These are phyloP conservation scores for Limosa lapponica DNA, from an alignment of 2,797 vertebrate genomes.

Conservation along the genomic window DNA sequence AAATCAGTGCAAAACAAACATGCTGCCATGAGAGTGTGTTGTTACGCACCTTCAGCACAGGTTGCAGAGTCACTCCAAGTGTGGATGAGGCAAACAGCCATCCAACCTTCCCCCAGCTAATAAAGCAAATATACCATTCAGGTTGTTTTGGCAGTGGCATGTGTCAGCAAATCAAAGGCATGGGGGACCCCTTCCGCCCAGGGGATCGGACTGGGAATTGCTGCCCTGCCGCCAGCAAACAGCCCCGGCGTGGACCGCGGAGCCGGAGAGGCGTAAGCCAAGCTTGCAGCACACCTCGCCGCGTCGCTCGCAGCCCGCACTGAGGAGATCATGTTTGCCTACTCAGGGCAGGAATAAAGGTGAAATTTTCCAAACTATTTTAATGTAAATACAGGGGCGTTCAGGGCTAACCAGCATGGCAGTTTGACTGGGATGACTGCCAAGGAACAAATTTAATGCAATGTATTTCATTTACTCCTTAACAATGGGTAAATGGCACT, in stretches of 20 bases:
- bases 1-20: neutral
- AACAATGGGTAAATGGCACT: conserved; percentile 19
- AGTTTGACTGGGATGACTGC: neutral
- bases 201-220: neutral
- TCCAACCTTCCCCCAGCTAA: neutral
- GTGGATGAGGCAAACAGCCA: neutral
- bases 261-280: neutral
- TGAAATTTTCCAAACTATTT: neutral
- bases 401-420: neutral
- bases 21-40: neutral
- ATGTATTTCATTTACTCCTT: neutral
- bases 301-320: neutral
- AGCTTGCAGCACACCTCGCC: neutral
- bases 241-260: accelerated
- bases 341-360: neutral
- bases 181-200: neutral
- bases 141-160: neutral
- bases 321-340: neutral
- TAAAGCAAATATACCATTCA: neutral
- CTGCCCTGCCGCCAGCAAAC: neutral
- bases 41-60: neutral
- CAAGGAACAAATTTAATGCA: conserved; percentile 35
- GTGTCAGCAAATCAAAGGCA: neutral
- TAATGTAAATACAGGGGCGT: neutral
- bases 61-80: neutral